phyloP scores from a whole-genome alignment of 2,113 vertebrate genomes.

The Sphyrna mokarran region DNA sequence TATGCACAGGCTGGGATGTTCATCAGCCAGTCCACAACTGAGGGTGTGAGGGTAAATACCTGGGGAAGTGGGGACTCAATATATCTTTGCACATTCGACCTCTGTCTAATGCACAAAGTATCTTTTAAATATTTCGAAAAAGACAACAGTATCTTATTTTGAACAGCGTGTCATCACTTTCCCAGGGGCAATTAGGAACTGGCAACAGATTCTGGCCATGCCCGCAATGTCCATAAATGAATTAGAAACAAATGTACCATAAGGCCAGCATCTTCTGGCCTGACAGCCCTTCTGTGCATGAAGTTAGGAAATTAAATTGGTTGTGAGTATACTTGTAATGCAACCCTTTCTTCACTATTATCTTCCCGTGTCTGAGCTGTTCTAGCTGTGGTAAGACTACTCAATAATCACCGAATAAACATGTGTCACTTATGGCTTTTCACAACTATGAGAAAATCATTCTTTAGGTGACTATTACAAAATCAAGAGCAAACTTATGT shows the following conservation, averaged over 20 bases:
- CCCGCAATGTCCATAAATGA: background rate
- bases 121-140: background rate
- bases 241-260: background rate
- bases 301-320: background rate
- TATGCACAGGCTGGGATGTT: background rate
- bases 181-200: background rate
- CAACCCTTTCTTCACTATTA: background rate
- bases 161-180: background rate
- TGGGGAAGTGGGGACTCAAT: background rate
- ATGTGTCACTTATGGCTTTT: background rate
- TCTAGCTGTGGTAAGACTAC: background rate
- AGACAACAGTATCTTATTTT: background rate
- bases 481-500: background rate
- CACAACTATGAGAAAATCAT: background rate
- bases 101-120: background rate
- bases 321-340: background rate
- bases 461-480: background rate
- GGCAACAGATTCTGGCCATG: background rate
- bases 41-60: background rate
- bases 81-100: background rate
- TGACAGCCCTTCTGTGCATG: too few species aligned
- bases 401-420: background rate
- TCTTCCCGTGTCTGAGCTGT: too few species aligned
- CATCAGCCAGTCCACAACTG: background rate
- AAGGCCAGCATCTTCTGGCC: too few species aligned